Evolutionary conservation across 2,888 invertebrate species (phyloP).

Genomic region (Dendrolimus pini): DNA sequence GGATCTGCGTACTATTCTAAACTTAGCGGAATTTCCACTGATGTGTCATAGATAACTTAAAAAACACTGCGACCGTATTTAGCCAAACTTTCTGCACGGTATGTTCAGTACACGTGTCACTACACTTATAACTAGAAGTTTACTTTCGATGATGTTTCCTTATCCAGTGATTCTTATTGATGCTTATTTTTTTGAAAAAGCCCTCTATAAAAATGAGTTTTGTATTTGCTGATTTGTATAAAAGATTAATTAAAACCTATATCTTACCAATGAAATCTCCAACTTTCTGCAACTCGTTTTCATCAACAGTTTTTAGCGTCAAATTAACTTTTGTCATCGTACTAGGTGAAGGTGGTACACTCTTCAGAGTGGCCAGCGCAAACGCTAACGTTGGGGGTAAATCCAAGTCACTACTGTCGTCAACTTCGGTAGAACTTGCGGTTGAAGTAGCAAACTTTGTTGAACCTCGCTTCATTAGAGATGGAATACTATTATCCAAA

Average conservation of each 20-base stretch:
- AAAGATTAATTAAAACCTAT: background rate
- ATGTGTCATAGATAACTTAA: no score
- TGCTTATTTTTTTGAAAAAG: no score
- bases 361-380: conserved; percentile 67
- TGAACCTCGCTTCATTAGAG: conserved; percentile 69
- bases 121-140: no score
- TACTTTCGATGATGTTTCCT: no score
- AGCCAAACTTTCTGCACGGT: no score
- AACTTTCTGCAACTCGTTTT: conserved; percentile 66
- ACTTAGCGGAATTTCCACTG: no score
- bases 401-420: conserved; percentile 46
- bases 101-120: no score
- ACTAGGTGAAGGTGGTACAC: conserved; percentile 44
- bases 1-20: no score
- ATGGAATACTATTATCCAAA: conserved; percentile 65
- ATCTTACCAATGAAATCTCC: conserved; percentile 53
- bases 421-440: conserved; percentile 35
- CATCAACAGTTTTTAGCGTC: conserved; percentile 45
- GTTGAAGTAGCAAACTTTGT: conserved; percentile 54
- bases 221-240: no score
- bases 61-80: no score
- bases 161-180: no score
- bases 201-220: no score
- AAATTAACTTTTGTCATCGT: conserved; percentile 32
- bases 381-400: conserved; percentile 71